A percentile compares a stretch with the other conserved stretches of the same genome.
phyloP scores from a whole-genome alignment of 2,113 vertebrate genomes.

The Felis chaus region DNA sequence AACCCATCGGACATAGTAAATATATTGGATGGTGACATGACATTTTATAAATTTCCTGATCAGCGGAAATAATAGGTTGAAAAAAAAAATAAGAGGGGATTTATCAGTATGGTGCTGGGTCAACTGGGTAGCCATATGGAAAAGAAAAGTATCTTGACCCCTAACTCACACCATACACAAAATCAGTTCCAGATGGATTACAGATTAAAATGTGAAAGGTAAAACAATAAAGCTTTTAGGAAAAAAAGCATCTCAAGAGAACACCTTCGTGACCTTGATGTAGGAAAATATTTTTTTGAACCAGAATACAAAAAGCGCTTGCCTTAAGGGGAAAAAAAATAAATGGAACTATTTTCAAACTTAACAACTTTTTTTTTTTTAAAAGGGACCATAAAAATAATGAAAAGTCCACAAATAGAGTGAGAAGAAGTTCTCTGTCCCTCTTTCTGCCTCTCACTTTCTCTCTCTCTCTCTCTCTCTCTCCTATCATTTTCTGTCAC shows the following conservation, averaged over 20 bases:
- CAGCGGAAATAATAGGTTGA: not conserved
- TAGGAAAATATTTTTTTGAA: not conserved
- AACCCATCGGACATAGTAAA: not conserved
- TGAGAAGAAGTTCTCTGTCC: not conserved
- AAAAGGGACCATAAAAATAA: not conserved
- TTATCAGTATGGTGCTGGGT: slow-evolving; percentile 14
- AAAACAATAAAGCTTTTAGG: slow-evolving; percentile 32
- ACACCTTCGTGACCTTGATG: slow-evolving; percentile 22
- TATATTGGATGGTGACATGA: not conserved
- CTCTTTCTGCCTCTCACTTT: not conserved
- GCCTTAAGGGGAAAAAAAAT: not conserved
- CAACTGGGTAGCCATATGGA: not conserved
- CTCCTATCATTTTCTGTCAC: not conserved
- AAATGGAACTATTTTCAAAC: not conserved
- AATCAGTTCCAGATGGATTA: slow-evolving; percentile 67
- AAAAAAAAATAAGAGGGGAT: slow-evolving; percentile 29
- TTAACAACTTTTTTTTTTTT: not conserved
- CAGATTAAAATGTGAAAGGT: not conserved
- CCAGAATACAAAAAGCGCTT: not conserved
- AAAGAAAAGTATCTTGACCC: slow-evolving; percentile 49
- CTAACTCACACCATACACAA: slow-evolving; percentile 40
- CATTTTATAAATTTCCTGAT: not conserved
- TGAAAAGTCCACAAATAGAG: not conserved
- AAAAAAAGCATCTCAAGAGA: not conserved
- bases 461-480: not conserved